Base-by-base conservation (phyloP, 2,888 invertebrate species). In the Polymixis lichenea region DNA sequence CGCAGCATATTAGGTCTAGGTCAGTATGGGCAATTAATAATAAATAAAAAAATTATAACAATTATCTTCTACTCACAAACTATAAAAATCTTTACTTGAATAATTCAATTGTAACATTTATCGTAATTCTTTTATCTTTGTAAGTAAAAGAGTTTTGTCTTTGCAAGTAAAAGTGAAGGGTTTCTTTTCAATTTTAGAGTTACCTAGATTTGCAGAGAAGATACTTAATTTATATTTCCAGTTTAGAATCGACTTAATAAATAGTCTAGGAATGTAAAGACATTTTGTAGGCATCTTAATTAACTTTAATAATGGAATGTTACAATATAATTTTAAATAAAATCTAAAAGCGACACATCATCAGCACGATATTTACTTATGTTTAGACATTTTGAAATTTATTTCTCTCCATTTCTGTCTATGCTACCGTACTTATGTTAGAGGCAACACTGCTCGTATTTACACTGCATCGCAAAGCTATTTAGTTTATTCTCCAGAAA, bases 221-320 rank as follows among this genome's bases (percentile, higher is more conserved):
- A 49, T 43, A 60, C 8, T 70, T 62, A 67, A 38, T 0, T 49
- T 51, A 66, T 79, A 84, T 84, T 60, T 80, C 80, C 67, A 84
- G 15, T 53, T 68, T 60, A 28, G 11, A 56, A 61, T 17, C 15
- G 38, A 76, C 65, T 32, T 66, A 53, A 13, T 49, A 58, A 43
- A 55, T 65, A 60, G 6, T 58, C 4, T 64, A 64, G 46, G 46
- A 82, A 67, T 82, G 51, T 25, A 56, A 28, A 75, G 49, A 55
- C 67, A 25, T 22, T 53, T 38, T 55, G 0, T 46, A 32, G 32
- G 32, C 4, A 51, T 64, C 19, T 13, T 38, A 78, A 53, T 60
- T 67, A 51, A 28, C 17, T 65, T 6, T 46, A 13, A n/a, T 25
- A 8, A 51, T 65, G 75, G 17, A 32, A 78, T 56, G 11, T 55